Conservation (phyloP, 2,888 invertebrate species). For the Frankliniella fusca region DNA sequence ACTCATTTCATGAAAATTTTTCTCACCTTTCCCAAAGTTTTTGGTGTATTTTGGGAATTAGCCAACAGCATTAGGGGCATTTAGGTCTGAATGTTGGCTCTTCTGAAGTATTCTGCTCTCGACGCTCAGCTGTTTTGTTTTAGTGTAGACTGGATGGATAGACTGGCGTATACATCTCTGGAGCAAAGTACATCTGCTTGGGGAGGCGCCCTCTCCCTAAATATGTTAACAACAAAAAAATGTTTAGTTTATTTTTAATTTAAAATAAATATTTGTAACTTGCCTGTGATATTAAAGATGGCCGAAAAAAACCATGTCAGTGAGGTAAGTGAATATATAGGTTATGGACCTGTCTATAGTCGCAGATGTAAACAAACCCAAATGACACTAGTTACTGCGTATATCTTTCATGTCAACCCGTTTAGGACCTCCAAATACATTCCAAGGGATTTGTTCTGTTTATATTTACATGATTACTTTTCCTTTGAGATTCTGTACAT, state of each 20-base stretch:
- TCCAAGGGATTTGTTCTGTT: background rate
- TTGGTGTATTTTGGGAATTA: too few relatives aligned
- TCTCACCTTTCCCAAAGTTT: too few relatives aligned
- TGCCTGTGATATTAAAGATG: background rate
- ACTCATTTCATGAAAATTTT: too few relatives aligned
- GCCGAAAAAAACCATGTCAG: background rate
- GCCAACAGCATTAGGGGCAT: too few relatives aligned
- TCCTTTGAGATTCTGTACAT: background rate
- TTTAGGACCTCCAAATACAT: background rate
- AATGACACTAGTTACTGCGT: background rate
- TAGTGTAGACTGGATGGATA: background rate
- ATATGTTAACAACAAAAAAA: background rate
- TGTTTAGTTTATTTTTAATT: background rate
- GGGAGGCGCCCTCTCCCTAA: background rate
- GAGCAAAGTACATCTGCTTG: slow-evolving; percentile 11
- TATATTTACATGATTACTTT: background rate
- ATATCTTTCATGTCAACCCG: background rate
- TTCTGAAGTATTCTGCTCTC: too few relatives aligned
- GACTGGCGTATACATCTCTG: background rate
- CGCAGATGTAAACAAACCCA: slow-evolving; percentile 11
- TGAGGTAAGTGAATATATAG: background rate
- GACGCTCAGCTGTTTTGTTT: too few relatives aligned
- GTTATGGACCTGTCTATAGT: background rate
- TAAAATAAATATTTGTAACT: background rate
- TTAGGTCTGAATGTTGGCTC: too few relatives aligned